A percentile compares a stretch with the other conserved stretches of the same genome.
These are phyloP conservation scores for Cydia amplana DNA, from an alignment of 1,140 invertebrate genomes.

Conservation along the genomic window DNA sequence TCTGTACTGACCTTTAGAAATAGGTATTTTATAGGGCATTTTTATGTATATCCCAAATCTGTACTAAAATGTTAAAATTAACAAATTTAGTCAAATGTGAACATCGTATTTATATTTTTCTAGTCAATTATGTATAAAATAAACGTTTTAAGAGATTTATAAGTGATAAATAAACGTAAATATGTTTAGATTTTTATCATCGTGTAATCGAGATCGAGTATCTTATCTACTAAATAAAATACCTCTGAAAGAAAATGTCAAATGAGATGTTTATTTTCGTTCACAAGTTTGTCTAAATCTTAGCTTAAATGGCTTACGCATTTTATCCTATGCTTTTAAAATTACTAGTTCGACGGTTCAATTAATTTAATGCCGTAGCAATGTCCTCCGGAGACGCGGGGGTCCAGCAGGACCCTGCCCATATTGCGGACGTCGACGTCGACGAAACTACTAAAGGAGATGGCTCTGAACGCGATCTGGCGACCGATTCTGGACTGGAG, in stretches of 20 bases:
- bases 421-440: slow-evolving; percentile 60
- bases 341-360: neutral
- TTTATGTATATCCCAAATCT: neutral
- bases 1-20: neutral
- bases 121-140: neutral
- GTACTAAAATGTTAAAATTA: neutral
- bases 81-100: neutral
- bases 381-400: slow-evolving; percentile 53
- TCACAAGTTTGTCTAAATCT: slow-evolving; percentile 45
- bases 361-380: slow-evolving; percentile 24
- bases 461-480: slow-evolving; percentile 46
- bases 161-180: neutral
- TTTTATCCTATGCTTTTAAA: slow-evolving; percentile 28
- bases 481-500: slow-evolving; percentile 60
- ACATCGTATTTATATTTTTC: neutral
- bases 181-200: neutral
- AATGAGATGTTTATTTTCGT: slow-evolving; percentile 62
- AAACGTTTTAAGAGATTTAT: neutral
- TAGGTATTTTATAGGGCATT: neutral
- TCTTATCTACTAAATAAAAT: slow-evolving; percentile 43
- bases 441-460: slow-evolving; percentile 53
- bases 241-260: slow-evolving; percentile 32
- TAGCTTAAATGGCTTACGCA: slow-evolving; percentile 52
- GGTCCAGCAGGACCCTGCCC: slow-evolving; percentile 41
- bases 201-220: neutral